Conservation (phyloP, 2,888 invertebrate species). For the Sturmia bella region DNA sequence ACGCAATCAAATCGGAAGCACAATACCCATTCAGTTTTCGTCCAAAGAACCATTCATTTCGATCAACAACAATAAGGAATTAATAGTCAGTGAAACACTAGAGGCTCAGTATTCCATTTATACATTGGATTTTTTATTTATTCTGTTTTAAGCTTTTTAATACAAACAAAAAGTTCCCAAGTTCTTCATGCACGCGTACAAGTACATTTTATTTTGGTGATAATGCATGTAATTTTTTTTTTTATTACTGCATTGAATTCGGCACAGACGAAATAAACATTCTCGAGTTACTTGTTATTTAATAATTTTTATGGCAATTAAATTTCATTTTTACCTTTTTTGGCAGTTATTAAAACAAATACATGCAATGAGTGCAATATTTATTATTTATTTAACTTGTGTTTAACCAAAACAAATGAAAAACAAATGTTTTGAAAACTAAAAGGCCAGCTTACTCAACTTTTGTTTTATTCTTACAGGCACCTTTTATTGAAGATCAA, state of each 20-base stretch:
- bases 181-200: too few relatives aligned
- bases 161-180: too few relatives aligned
- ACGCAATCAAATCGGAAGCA: too few relatives aligned
- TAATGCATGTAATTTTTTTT: neutral
- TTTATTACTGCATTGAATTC: neutral
- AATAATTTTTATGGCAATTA: slow-evolving; percentile 35
- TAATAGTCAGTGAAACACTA: too few relatives aligned
- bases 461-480: slow-evolving; percentile 38
- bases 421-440: slow-evolving; percentile 42
- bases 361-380: slow-evolving; percentile 2
- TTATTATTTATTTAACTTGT: slow-evolving; percentile 28
- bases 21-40: too few relatives aligned
- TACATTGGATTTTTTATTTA: too few relatives aligned
- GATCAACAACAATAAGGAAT: too few relatives aligned
- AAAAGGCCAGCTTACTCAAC: slow-evolving; percentile 31
- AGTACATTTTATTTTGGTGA: neutral
- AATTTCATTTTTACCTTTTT: slow-evolving; percentile 50
- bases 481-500: slow-evolving; percentile 53
- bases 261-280: neutral
- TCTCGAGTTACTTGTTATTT: slow-evolving; percentile 29
- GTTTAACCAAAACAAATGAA: slow-evolving; percentile 5
- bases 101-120: too few relatives aligned
- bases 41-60: too few relatives aligned
- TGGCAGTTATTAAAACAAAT: slow-evolving; percentile 23
- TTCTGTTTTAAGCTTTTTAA: too few relatives aligned